Conservation (phyloP, 2,888 invertebrate species). For the Phoenoteleia sp. region DNA sequence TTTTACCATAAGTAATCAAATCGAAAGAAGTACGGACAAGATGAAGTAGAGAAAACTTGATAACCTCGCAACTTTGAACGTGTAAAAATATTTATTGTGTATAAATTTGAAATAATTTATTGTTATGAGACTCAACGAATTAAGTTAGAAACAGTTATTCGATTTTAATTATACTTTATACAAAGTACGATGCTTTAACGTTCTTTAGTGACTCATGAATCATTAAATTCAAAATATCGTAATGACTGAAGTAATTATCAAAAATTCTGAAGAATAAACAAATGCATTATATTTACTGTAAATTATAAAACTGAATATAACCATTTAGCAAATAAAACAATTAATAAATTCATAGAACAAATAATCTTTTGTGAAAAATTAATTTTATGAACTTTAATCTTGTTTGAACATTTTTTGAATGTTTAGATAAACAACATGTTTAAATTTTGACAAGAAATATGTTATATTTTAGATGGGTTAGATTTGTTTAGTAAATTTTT, state of each 20-base stretch:
- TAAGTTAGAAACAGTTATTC: neutral
- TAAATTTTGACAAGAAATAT: too few relatives aligned
- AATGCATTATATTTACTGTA: neutral
- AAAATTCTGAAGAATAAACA: neutral
- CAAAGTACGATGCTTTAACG: neutral
- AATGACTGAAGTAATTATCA: neutral
- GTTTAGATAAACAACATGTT: too few relatives aligned
- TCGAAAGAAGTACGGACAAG: neutral
- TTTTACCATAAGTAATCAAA: too few relatives aligned
- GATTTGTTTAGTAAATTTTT: too few relatives aligned
- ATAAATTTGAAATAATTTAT: constrained; percentile 44
- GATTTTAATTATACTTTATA: neutral
- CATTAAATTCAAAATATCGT: neutral
- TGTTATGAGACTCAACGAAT: constrained; percentile 13
- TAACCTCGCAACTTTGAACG: constrained; percentile 38
- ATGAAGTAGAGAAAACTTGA: constrained; percentile 30
- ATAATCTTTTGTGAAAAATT: too few relatives aligned
- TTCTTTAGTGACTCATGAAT: too few relatives aligned
- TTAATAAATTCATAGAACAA: too few relatives aligned
- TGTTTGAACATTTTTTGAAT: too few relatives aligned
- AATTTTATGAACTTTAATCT: too few relatives aligned
- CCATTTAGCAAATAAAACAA: too few relatives aligned
- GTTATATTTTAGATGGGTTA: too few relatives aligned
- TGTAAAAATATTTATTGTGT: constrained; percentile 58
- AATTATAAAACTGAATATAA: neutral